Conservation (phyloP, 2,797 vertebrate genomes). For the Lagodon rhomboides region DNA sequence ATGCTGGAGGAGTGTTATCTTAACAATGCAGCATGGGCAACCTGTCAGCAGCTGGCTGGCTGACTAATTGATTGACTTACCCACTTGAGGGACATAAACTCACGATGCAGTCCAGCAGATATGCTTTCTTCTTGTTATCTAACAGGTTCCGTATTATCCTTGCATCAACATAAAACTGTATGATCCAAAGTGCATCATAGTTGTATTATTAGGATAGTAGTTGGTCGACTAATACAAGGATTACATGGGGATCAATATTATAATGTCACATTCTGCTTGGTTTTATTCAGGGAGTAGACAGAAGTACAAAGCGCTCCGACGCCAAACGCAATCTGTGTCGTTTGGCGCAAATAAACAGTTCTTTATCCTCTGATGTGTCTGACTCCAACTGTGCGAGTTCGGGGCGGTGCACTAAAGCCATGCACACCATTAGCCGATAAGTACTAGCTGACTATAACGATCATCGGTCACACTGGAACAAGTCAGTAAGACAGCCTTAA, state of each 20-base stretch:
- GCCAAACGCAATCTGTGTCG: slow-evolving; percentile 28
- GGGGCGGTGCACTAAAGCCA: slow-evolving; percentile 36
- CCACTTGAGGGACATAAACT: background rate
- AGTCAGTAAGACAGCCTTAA: slow-evolving; percentile 57
- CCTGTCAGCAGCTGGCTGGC: background rate
- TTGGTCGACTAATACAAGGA: background rate
- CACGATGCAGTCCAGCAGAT: background rate
- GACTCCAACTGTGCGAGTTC: slow-evolving; percentile 47
- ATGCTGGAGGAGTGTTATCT: background rate
- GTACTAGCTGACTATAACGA: slow-evolving; percentile 57
- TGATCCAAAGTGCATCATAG: background rate
- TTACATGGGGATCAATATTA: slow-evolving; percentile 23
- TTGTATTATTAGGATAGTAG: background rate
- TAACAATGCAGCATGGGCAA: background rate
- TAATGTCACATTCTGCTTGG: slow-evolving; percentile 35
- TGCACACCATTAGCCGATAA: slow-evolving; percentile 60
- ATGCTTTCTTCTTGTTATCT: background rate
- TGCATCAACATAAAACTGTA: background rate
- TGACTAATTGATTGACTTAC: background rate
- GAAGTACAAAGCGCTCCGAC: slow-evolving; percentile 27
- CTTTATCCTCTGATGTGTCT: slow-evolving; percentile 42
- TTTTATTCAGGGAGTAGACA: slow-evolving; percentile 21
- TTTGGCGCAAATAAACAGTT: slow-evolving; percentile 43
- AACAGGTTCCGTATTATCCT: background rate
- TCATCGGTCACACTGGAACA: slow-evolving; percentile 64